These are phyloP conservation scores for Eudemis profundana DNA, from an alignment of 2,888 invertebrate species.

Conservation along the genomic window DNA sequence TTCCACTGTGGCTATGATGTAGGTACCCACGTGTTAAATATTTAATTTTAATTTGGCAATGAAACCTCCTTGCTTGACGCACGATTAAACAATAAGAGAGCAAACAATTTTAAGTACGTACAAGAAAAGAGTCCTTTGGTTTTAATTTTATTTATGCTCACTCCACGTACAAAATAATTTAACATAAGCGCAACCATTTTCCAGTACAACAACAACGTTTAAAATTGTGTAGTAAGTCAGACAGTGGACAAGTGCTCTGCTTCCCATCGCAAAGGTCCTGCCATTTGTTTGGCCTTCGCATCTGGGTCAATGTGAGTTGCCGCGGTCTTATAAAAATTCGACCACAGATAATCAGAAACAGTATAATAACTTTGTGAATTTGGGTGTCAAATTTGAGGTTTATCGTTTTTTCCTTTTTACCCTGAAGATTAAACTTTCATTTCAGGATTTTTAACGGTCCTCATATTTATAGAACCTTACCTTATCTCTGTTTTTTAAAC, in stretches of 20 bases:
- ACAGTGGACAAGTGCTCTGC: constrained; percentile 63
- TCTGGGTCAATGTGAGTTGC: constrained; percentile 71
- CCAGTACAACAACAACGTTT: constrained; percentile 16
- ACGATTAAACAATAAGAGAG: no score
- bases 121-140: not conserved
- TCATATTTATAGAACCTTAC: no score
- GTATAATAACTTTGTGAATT: not conserved
- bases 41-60: no score
- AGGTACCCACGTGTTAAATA: no score
- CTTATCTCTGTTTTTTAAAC: no score
- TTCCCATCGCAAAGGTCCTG: constrained; percentile 77
- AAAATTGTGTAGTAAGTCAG: constrained; percentile 35
- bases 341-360: not conserved
- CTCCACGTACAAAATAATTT: not conserved
- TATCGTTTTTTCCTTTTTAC: no score
- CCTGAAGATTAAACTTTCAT: no score
- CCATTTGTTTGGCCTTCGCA: constrained; percentile 76
- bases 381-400: no score
- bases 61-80: no score
- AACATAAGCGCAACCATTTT: not conserved
- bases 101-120: no score
- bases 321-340: constrained; percentile 38
- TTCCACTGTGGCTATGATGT: no score
- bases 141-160: not conserved
- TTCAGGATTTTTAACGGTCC: no score